Evolutionary conservation across 2,888 invertebrate species (phyloP).

Genomic region (Apoderus coryli): DNA sequence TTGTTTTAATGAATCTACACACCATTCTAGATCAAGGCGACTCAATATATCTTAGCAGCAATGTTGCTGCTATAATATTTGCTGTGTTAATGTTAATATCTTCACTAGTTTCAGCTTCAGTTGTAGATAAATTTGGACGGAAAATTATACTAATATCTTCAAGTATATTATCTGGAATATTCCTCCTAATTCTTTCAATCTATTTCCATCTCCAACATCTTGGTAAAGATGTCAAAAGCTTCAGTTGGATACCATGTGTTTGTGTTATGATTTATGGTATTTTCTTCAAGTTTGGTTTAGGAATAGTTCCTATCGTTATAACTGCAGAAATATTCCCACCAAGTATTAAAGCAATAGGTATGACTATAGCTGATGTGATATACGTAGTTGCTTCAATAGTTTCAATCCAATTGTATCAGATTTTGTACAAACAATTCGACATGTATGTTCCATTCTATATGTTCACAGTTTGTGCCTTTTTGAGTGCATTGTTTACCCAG

Average conservation of each 20-base stretch:
- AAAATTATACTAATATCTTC: constrained; percentile 26
- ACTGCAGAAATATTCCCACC: constrained; percentile 29
- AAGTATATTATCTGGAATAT: constrained; percentile 25
- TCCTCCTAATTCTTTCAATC: constrained; percentile 24
- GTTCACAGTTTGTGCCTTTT: constrained; percentile 18
- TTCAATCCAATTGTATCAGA: constrained; percentile 20
- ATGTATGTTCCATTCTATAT: constrained; percentile 21
- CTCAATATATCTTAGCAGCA: constrained; percentile 24
- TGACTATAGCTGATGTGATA: constrained; percentile 21
- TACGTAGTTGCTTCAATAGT: constrained; percentile 19
- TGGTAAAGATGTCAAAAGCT: constrained; percentile 20
- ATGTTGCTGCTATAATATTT: constrained; percentile 28
- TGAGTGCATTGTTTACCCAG: constrained; percentile 18
- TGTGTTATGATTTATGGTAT: constrained; percentile 28
- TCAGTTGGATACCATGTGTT: constrained; percentile 28
- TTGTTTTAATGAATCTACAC: constrained; percentile 31
- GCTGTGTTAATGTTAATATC: constrained; percentile 27
- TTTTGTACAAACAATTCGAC: constrained; percentile 16
- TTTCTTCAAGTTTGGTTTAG: constrained; percentile 27
- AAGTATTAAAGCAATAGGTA: constrained; percentile 27
- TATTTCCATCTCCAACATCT: constrained; percentile 27
- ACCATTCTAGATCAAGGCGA: constrained; percentile 27
- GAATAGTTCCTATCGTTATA: constrained; percentile 28
- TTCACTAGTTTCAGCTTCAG: constrained; percentile 23
- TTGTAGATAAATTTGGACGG: constrained; percentile 28